These are phyloP conservation scores for Sympetrum striolatum DNA, from an alignment of 2,888 invertebrate species.

Conservation along the genomic window DNA sequence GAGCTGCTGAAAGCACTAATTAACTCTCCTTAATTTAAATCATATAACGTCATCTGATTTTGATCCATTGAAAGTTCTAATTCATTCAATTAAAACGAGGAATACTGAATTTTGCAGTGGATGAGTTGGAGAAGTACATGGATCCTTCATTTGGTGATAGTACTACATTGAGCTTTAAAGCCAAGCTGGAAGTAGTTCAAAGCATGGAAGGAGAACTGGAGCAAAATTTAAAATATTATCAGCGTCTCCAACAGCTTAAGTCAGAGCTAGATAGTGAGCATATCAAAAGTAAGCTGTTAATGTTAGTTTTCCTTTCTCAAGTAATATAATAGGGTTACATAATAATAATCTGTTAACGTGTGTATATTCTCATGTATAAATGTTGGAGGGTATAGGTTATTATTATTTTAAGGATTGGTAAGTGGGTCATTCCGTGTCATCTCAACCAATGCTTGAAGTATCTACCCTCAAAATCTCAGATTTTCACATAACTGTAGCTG, in stretches of 20 bases:
- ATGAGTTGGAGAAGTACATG: conserved; percentile 37
- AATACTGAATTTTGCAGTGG: background rate
- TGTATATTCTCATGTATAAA: too few species aligned
- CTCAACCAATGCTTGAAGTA: too few species aligned
- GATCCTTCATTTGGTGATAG: conserved; percentile 28
- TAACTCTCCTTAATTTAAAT: background rate
- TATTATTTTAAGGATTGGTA: too few species aligned
- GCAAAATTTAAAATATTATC: conserved; percentile 8
- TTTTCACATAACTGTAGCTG: too few species aligned
- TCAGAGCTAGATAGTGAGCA: conserved; percentile 38
- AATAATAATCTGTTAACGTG: too few species aligned
- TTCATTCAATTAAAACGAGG: too few species aligned
- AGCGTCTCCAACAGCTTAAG: background rate
- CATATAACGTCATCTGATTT: background rate
- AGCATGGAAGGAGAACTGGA: conserved; percentile 13
- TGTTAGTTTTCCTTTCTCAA: too few species aligned
- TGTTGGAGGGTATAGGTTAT: too few species aligned
- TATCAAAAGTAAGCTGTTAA: conserved; percentile 9
- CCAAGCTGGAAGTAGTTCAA: conserved; percentile 32
- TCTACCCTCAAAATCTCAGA: too few species aligned
- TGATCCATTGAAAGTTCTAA: too few species aligned
- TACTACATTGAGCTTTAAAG: background rate
- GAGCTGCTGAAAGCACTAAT: background rate
- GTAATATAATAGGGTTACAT: too few species aligned
- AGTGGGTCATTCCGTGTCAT: too few species aligned